A percentile compares a stretch with the other conserved stretches of the same genome.
Evolutionary conservation across 1,140 invertebrate species (phyloP).

Genomic region (Elymnias hypermnestra): DNA sequence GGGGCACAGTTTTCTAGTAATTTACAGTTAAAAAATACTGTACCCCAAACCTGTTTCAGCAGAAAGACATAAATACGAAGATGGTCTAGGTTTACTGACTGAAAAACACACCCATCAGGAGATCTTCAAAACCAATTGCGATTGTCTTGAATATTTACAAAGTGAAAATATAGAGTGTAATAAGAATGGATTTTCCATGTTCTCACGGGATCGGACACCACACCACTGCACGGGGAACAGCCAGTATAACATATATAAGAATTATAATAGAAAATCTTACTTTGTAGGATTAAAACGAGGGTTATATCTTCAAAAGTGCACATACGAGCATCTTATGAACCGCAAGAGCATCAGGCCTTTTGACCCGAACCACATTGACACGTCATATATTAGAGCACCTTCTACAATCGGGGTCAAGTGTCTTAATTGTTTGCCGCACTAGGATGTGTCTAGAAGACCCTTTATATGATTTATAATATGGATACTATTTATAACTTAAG

Average conservation of each 20-base stretch:
- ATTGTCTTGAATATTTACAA: too few relatives aligned
- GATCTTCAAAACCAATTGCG: too few relatives aligned
- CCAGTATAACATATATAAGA: not conserved
- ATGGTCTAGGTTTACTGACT: too few relatives aligned
- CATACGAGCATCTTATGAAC: conserved; percentile 18
- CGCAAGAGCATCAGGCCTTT: conserved; percentile 27
- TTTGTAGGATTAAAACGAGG: not conserved
- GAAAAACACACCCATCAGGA: too few relatives aligned
- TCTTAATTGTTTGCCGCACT: conserved; percentile 46
- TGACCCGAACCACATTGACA: conserved; percentile 44
- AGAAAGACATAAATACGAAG: too few relatives aligned
- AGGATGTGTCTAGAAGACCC: conserved; percentile 21
- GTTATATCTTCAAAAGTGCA: conserved; percentile 7
- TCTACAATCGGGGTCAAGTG: conserved; percentile 48
- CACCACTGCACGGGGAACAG: too few relatives aligned
- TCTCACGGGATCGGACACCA: too few relatives aligned
- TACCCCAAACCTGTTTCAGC: too few relatives aligned
- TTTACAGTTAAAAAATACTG: too few relatives aligned
- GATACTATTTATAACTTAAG: not conserved
- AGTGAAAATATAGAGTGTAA: too few relatives aligned
- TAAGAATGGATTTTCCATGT: too few relatives aligned
- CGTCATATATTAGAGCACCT: conserved; percentile 40
- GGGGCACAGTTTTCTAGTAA: too few relatives aligned
- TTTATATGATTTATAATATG: not conserved
- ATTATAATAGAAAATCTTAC: not conserved